Conservation (phyloP, 2,797 vertebrate genomes). For the Novumbra hubbsi region DNA sequence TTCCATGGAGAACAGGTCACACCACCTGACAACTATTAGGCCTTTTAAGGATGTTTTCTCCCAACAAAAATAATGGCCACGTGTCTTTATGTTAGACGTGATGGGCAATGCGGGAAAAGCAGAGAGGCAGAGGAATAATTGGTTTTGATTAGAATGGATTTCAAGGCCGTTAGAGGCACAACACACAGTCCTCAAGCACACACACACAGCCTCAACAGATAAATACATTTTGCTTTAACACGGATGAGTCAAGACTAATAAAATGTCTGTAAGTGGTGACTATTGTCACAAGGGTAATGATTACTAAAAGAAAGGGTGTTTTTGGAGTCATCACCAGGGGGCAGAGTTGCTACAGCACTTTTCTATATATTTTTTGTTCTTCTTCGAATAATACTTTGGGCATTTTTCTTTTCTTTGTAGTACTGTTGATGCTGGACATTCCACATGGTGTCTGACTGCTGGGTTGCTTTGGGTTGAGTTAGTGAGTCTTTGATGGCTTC, state of each 20-base stretch:
- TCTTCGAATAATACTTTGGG: slow-evolving; percentile 3
- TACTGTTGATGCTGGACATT: not conserved
- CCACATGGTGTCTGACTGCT: not conserved
- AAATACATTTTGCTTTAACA: not conserved
- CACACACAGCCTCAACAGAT: not conserved
- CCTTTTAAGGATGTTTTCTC: not conserved
- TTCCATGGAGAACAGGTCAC: slow-evolving; percentile 23
- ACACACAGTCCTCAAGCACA: not conserved
- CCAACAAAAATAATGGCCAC: not conserved
- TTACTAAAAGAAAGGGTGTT: slow-evolving; percentile 27
- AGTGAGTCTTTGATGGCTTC: not conserved
- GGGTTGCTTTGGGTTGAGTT: not conserved
- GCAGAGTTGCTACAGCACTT: slow-evolving; percentile 66
- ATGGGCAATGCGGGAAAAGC: not conserved
- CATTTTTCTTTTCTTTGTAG: not conserved
- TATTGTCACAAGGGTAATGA: not conserved
- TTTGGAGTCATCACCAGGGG: slow-evolving; percentile 63
- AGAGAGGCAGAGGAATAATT: not conserved
- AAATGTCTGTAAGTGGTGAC: not conserved
- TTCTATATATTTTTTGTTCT: slow-evolving; percentile 38
- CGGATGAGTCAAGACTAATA: not conserved
- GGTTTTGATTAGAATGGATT: not conserved
- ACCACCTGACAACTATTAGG: not conserved
- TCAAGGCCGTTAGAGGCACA: not conserved
- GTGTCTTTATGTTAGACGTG: not conserved